These are phyloP conservation scores for Eupithecia subfuscata DNA, from an alignment of 2,888 invertebrate species.

Conservation along the genomic window DNA sequence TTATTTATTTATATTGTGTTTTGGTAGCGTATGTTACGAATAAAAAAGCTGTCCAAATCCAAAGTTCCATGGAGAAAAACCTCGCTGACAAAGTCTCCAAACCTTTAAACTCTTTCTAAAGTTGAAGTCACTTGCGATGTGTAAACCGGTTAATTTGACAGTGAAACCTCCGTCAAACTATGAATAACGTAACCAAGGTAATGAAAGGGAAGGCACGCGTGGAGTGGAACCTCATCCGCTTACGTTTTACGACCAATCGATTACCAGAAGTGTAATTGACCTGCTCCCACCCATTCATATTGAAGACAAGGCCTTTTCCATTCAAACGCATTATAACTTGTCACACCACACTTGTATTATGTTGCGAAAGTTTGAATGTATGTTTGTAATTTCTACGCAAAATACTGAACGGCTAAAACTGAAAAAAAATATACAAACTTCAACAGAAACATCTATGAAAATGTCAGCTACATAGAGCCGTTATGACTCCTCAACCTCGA, in stretches of 20 bases:
- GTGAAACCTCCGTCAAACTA: background rate
- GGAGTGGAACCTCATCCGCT: slow-evolving; percentile 19
- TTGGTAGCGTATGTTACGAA: too few species aligned
- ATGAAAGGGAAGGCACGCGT: background rate
- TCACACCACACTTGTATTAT: background rate
- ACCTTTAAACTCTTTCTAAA: too few species aligned
- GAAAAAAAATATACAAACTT: too few species aligned
- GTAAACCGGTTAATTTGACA: background rate
- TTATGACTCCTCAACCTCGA: too few species aligned
- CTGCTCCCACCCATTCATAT: slow-evolving; percentile 6
- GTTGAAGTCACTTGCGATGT: background rate
- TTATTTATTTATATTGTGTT: too few species aligned
- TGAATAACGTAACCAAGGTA: background rate
- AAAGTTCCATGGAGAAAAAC: too few species aligned
- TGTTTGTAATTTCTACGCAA: background rate
- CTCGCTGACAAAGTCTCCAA: too few species aligned
- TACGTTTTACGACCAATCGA: slow-evolving; percentile 27
- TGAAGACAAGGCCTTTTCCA: background rate
- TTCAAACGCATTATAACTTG: background rate
- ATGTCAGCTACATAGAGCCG: too few species aligned
- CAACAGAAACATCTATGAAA: too few species aligned
- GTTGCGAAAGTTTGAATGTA: background rate
- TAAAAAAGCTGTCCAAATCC: too few species aligned
- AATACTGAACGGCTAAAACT: background rate
- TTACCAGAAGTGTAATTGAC: slow-evolving; percentile 28